Conservation (phyloP, 2,888 invertebrate genomes). For the Pammene fasciana region DNA sequence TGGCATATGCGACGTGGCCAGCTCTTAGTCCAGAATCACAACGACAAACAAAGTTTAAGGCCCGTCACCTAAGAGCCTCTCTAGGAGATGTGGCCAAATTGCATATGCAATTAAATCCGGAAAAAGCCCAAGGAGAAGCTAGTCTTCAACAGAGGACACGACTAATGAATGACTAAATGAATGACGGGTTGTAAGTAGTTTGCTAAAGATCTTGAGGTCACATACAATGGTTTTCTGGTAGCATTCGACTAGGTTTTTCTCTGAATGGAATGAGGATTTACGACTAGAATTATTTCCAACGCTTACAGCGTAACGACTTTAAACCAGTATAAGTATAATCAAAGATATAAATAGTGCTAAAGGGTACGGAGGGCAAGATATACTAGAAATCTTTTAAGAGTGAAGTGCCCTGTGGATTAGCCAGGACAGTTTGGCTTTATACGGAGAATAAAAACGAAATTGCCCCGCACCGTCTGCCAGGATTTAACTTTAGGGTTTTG, state of each 20-base stretch:
- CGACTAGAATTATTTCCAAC: not conserved
- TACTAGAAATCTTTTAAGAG: not conserved
- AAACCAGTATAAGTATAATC: not conserved
- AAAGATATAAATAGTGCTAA: not conserved
- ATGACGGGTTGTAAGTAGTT: not conserved
- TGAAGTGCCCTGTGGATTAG: not conserved
- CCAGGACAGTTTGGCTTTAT: not conserved
- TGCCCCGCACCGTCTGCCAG: not conserved
- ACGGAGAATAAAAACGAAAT: constrained; percentile 6
- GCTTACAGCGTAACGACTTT: not conserved
- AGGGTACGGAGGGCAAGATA: not conserved
- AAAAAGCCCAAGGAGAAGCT: too few relatives aligned
- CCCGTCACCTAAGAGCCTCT: too few relatives aligned
- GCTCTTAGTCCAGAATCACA: too few relatives aligned
- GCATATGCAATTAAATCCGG: too few relatives aligned
- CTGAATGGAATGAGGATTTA: not conserved
- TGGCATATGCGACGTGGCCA: too few relatives aligned
- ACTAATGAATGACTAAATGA: too few relatives aligned
- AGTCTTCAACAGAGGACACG: too few relatives aligned
- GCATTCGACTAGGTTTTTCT: not conserved
- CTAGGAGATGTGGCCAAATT: too few relatives aligned
- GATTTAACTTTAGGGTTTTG: constrained; percentile 2
- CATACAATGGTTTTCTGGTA: not conserved
- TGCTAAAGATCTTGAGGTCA: not conserved
- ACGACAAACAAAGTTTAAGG: too few relatives aligned